A percentile compares a stretch with the other conserved stretches of the same genome.
phyloP scores from a whole-genome alignment of 2,113 vertebrate species.

The Gobiocypris rarus region DNA sequence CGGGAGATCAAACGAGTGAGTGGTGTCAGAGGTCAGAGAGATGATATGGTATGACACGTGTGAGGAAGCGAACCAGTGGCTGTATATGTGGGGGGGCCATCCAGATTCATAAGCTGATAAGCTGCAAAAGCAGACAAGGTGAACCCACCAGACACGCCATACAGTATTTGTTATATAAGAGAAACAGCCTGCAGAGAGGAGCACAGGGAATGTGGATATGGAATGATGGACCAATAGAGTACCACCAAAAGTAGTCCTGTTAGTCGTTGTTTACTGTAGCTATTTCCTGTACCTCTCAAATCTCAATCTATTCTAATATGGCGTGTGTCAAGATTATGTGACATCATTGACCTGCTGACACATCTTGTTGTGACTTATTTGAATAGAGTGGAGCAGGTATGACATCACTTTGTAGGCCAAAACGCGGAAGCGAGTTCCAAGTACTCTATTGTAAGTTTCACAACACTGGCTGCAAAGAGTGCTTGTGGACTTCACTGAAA shows the following conservation, averaged over 20 bases:
- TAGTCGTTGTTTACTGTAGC: background rate
- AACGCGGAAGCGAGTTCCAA: too few relatives aligned
- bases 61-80: background rate
- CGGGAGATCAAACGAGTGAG: background rate
- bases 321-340: background rate
- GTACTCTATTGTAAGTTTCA: too few relatives aligned
- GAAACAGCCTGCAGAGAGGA: background rate
- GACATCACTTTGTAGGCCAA: too few relatives aligned
- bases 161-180: constrained; percentile 47
- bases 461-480: too few relatives aligned
- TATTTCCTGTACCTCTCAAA: background rate
- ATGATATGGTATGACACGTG: background rate
- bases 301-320: background rate
- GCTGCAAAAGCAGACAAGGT: constrained; percentile 64
- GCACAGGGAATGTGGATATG: background rate
- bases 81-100: constrained; percentile 22
- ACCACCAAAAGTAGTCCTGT: background rate
- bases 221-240: background rate
- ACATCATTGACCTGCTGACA: background rate
- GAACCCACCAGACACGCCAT: constrained; percentile 49
- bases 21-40: constrained; percentile 29
- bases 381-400: too few relatives aligned
- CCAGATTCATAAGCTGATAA: constrained; percentile 64
- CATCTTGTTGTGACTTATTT: too few relatives aligned
- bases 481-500: too few relatives aligned